Base-by-base conservation (phyloP, 2,113 vertebrate species). In the Sapajus apella region DNA sequence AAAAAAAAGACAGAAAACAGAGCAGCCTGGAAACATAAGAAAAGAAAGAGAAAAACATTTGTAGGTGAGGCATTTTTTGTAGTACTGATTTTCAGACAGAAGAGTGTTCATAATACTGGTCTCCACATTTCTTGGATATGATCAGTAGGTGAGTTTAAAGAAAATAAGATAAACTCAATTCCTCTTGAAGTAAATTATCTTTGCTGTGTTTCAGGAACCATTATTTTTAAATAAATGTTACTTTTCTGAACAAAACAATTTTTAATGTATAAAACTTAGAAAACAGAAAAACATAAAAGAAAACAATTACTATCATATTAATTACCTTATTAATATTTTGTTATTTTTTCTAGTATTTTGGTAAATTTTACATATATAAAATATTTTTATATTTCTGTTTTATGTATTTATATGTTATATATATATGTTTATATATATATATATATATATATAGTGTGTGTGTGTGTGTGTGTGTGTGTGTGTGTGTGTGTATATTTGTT, bases 161-260 rank as follows among this genome's bases (percentile, higher is more conserved):
- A 87, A 90, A 91, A 68, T 30, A 50, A 72, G 27, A 25, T 16
- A 81, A 82, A 94, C 25, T 82, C 8, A 56, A 27, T 56, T 16
- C 9, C 8, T 58, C 7, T 14, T 21, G 43, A 73, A 66, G n/a
- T 3, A 43, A 58, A n/a, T 56, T 56, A 40, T 91, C 30, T 21
- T 91, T 84, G 21, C 12, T 68, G 47, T 80, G 3, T 70, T 94
- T 21, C 13, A 18, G 70, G 64, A 81, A 84, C 13, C 37, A 45
- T 61, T 30, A 4, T 80, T 94, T 90, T 55, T 10, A 94, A 90
- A 84, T 56, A 84, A 90, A 52, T 35, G 5, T 72, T 82, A 90
- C n/a, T 90, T 91, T 94, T 96, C 64, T 72, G 2, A 47, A 91
- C 5, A 79, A 77, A 72, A 77, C 72, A 93, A 70, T 52, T 77